phyloP scores from a whole-genome alignment of 2,888 invertebrate genomes.

The Apotomis turbidana region DNA sequence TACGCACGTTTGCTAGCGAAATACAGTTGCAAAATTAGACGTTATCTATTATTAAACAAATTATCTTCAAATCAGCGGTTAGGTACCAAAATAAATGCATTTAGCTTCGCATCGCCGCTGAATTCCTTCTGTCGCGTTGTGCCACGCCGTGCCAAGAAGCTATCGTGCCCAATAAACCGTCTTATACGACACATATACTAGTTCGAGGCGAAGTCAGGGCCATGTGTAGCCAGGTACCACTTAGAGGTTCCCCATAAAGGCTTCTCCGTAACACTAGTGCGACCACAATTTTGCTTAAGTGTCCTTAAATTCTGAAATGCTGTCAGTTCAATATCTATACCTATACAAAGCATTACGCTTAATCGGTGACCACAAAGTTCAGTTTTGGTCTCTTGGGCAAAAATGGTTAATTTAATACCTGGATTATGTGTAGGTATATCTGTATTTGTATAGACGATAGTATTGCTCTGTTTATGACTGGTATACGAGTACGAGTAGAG shows the following conservation, averaged over 20 bases:
- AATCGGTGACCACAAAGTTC: too few species aligned
- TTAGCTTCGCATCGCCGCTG: slow-evolving; percentile 21
- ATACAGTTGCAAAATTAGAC: slow-evolving; percentile 1
- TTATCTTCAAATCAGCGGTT: slow-evolving; percentile 30
- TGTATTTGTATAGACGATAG: too few species aligned
- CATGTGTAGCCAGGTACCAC: not conserved
- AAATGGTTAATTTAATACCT: too few species aligned
- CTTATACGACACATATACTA: slow-evolving; percentile 26
- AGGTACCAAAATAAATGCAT: slow-evolving; percentile 28
- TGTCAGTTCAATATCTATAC: not conserved
- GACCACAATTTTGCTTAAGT: not conserved
- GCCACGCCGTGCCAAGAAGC: slow-evolving; percentile 39
- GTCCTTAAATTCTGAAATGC: not conserved
- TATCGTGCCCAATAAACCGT: slow-evolving; percentile 40
- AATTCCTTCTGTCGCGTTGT: slow-evolving; percentile 31
- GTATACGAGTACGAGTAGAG: too few species aligned
- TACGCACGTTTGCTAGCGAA: not conserved
- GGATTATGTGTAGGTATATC: too few species aligned
- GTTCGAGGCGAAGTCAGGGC: slow-evolving; percentile 9
- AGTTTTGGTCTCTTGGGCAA: too few species aligned
- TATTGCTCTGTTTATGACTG: too few species aligned
- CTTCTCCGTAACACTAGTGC: not conserved
- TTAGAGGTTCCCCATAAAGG: not conserved
- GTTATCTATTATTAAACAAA: not conserved
- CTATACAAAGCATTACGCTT: too few species aligned